Base-by-base conservation (phyloP, 2,888 invertebrate species). In the Entomobrya multifasciata region DNA sequence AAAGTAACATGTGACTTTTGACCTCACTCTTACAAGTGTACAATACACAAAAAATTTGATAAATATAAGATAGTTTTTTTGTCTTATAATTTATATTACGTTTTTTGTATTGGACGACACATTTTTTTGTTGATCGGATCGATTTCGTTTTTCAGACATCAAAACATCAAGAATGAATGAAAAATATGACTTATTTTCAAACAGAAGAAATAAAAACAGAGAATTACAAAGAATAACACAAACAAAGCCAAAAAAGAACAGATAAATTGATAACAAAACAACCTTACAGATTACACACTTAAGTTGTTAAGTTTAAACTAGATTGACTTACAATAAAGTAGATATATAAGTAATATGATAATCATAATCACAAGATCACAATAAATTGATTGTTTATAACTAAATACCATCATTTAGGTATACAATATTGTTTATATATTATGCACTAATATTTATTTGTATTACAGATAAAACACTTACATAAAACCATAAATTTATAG, bases 71-170 rank as follows among this genome's bases (percentile, higher is more conserved):
- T 47, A 47, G 47, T 47, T 13, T 44, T 62, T 49, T 49, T 49
- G 49, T 49, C 49, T 13, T 30, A 62, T n/a, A n/a, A n/a, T n/a
- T 62, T 62, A 62, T 30, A 62, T 62, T 62, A 62, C 62, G n/a
- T 0, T 22, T 67, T 70, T 47, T 70, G 70, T 70, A 67, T 22
- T 67, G 70, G 70, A 70, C 70, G 70, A 70, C 44, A 47, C n/a
- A n/a, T n/a, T n/a, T n/a, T n/a, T 70, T 70, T 70, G 47, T 47
- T 70, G 47, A 47, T 70, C 25, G 47, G 44, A 70, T 41, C 30
- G 44, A 67, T 20, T n/a, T 22, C 17, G 22, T 55, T 55, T 57
- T 65, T 62, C 62, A 65, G 62, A 65, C 62, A 65, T n/a, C n/a
- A 36, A 36, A 36, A 6, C 36, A 36, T 8, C n/a, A n/a, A n/a